phyloP scores from a whole-genome alignment of 2,113 vertebrate genomes.

The Stigmatopora argus region DNA sequence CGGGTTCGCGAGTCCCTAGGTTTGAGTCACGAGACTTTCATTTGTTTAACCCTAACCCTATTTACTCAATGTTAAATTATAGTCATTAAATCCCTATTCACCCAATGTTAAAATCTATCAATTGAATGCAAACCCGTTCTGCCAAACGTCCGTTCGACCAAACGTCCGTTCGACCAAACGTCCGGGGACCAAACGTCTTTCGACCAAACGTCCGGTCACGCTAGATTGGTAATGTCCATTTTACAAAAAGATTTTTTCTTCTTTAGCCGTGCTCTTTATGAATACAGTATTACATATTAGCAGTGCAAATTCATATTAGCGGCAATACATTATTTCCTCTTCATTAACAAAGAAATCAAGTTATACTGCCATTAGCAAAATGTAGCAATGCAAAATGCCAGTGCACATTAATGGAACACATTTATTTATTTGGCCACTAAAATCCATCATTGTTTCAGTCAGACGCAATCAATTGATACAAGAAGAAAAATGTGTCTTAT shows the following conservation, averaged over 20 bases:
- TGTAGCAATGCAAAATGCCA: slow-evolving; percentile 40
- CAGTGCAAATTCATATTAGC: neutral
- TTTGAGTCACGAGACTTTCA: no score
- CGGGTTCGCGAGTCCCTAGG: no score
- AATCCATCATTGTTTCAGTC: slow-evolving; percentile 40
- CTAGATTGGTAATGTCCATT: neutral
- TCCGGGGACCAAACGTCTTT: no score
- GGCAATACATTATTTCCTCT: slow-evolving; percentile 14
- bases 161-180: no score
- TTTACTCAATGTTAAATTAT: no score
- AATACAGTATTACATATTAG: neutral
- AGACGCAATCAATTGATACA: slow-evolving; percentile 41
- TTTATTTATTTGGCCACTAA: slow-evolving; percentile 42
- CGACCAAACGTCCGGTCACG: no score
- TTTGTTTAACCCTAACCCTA: no score
- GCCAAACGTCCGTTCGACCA: no score
- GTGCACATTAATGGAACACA: slow-evolving; percentile 38
- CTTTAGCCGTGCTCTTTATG: neutral
- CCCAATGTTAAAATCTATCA: no score
- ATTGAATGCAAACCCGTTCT: no score
- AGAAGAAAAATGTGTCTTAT: slow-evolving; percentile 36
- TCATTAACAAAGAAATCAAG: slow-evolving; percentile 26
- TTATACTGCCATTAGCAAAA: slow-evolving; percentile 2
- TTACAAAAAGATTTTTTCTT: neutral
- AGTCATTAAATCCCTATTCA: no score